Evolutionary conservation across 2,888 invertebrate species (phyloP).

Genomic region (Masnerella sp.): DNA sequence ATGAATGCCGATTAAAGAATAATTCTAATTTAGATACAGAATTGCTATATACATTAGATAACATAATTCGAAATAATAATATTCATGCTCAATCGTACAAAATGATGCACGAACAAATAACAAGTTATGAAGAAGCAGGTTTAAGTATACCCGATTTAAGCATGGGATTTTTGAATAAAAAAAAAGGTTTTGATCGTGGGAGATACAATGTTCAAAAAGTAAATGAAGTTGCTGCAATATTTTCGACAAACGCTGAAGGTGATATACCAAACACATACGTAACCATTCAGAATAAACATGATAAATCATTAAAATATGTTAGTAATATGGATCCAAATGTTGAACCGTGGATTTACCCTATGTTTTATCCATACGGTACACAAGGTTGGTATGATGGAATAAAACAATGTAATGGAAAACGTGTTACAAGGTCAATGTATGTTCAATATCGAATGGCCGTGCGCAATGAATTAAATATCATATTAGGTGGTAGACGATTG

Average conservation of each 20-base stretch:
- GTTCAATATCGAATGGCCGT: conserved; percentile 17
- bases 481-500: conserved; percentile 17
- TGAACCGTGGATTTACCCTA: conserved; percentile 12
- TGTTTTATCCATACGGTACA: conserved; percentile 18
- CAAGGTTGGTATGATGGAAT: conserved; percentile 25
- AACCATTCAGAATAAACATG: conserved; percentile 51
- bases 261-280: conserved; percentile 60
- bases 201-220: conserved; percentile 24
- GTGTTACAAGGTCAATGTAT: not conserved
- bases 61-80: conserved; percentile 9
- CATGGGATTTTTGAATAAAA: conserved; percentile 55
- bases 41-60: conserved; percentile 41
- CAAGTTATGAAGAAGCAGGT: conserved; percentile 16
- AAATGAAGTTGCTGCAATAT: conserved; percentile 50
- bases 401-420: not conserved
- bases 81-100: conserved; percentile 10
- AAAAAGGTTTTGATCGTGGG: conserved; percentile 50
- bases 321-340: conserved; percentile 18
- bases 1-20: conserved; percentile 23
- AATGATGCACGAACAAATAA: conserved; percentile 58
- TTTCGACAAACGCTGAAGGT: conserved; percentile 58
- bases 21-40: conserved; percentile 35
- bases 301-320: conserved; percentile 49
- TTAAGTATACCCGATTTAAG: conserved; percentile 15
- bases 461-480: conserved; percentile 20